phyloP scores from a whole-genome alignment of 2,888 invertebrate species.

The Aleiodes leptofemur region DNA sequence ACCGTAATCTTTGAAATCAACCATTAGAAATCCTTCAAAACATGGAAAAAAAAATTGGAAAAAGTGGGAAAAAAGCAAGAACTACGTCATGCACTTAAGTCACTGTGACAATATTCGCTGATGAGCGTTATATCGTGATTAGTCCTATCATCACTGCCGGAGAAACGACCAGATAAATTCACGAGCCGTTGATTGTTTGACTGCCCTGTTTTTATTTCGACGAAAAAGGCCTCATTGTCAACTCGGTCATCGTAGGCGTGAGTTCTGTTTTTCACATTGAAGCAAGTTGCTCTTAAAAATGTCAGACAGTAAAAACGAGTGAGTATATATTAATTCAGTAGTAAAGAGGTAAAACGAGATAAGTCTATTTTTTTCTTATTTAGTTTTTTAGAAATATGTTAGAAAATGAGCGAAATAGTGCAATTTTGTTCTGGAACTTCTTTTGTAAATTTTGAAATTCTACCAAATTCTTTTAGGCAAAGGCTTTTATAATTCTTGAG shows the following conservation, averaged over 20 bases:
- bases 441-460: too few species aligned
- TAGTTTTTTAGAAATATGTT: too few species aligned
- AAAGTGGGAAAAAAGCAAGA: neutral
- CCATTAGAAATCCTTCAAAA: neutral
- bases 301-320: slow-evolving; percentile 7
- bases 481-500: too few species aligned
- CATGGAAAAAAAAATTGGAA: neutral
- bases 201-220: neutral
- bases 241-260: slow-evolving; percentile 15
- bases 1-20: neutral
- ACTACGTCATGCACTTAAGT: slow-evolving; percentile 8
- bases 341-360: too few species aligned
- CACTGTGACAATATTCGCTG: neutral
- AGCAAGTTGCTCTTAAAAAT: slow-evolving; percentile 2
- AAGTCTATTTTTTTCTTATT: too few species aligned
- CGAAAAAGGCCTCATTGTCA: slow-evolving; percentile 14
- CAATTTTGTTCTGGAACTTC: too few species aligned
- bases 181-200: slow-evolving; percentile 25
- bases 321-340: neutral
- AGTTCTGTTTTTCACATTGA: slow-evolving; percentile 26
- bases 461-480: too few species aligned
- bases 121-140: slow-evolving; percentile 2
- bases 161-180: slow-evolving; percentile 27
- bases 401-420: too few species aligned
- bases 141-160: neutral